Conservation (phyloP, 30 jellyfish, hydroid and myxozoan genomes). For the Haliclystus octoradiatus region DNA sequence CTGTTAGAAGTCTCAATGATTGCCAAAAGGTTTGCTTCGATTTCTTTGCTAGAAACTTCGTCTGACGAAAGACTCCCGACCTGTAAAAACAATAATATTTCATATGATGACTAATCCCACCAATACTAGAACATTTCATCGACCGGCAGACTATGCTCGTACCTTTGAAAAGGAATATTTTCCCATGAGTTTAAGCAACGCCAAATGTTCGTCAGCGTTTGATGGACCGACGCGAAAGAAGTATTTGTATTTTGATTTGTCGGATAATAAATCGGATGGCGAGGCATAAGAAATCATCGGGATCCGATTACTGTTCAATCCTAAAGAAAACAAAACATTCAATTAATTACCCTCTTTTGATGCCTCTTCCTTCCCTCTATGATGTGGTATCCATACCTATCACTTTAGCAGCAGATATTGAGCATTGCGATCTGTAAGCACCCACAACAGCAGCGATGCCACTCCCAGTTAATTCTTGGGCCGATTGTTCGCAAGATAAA, state of each 20-base stretch:
- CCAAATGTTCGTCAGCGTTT: conserved; percentile 46
- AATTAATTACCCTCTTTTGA: too few relatives aligned
- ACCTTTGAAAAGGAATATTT: conserved; percentile 78
- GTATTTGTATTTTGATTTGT: conserved; percentile 46
- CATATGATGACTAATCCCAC: too few relatives aligned
- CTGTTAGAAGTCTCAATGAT: conserved; percentile 25
- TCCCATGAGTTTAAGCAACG: conserved; percentile 36
- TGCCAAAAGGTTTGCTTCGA: conserved; percentile 19
- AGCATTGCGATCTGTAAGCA: conserved; percentile 85
- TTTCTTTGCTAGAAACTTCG: conserved; percentile 42
- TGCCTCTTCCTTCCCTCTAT: too few relatives aligned
- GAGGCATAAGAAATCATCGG: conserved; percentile 89
- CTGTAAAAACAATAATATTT: too few relatives aligned
- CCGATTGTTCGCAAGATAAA: conserved; percentile 54
- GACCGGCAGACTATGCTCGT: too few relatives aligned
- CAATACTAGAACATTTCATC: too few relatives aligned
- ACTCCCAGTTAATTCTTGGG: conserved; percentile 34
- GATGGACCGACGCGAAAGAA: conserved; percentile 80
- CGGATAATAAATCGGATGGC: conserved; percentile 46
- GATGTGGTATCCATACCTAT: too few relatives aligned
- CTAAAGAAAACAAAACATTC: too few relatives aligned
- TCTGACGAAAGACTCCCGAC: conserved; percentile 49
- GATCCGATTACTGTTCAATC: conserved; percentile 5
- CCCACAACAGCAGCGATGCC: conserved; percentile 88
- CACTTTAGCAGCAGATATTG: conserved; percentile 53